A percentile compares a stretch with the other conserved stretches of the same genome.
phyloP scores from a whole-genome alignment of 2,113 vertebrate species.

The Agelaius phoeniceus region DNA sequence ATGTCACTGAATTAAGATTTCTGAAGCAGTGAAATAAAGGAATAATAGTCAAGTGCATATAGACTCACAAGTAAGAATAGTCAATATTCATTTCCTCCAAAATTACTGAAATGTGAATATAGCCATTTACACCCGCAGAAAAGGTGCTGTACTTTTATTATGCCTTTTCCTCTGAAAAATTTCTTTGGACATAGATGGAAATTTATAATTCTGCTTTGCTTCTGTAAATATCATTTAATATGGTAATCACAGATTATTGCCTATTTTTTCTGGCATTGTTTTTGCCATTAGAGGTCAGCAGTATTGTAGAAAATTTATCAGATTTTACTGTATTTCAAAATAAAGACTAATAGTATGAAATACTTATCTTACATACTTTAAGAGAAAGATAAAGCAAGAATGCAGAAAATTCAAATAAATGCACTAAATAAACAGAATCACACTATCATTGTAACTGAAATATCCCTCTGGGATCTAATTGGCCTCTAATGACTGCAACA shows the following conservation, averaged over 20 bases:
- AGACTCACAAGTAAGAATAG: neutral
- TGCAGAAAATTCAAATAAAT: neutral
- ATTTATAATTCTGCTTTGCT: neutral
- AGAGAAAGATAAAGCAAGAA: neutral
- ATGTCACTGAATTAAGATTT: neutral
- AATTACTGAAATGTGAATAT: neutral
- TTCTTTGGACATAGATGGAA: neutral
- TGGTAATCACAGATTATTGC: neutral
- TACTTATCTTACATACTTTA: neutral
- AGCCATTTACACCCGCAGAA: neutral
- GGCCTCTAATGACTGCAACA: neutral
- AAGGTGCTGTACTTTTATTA: neutral
- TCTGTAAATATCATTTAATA: neutral
- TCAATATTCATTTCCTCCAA: neutral
- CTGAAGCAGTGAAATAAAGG: neutral
- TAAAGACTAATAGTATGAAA: neutral
- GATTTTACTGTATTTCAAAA: neutral
- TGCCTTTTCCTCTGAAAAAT: neutral
- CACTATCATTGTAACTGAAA: neutral
- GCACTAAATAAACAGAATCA: neutral
- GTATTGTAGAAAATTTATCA: neutral
- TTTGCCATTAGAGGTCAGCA: neutral
- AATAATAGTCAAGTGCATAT: neutral
- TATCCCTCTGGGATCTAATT: neutral
- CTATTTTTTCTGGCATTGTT: neutral